Conservation (phyloP, 2,888 invertebrate species). For the Cataglyphis altisquamis region DNA sequence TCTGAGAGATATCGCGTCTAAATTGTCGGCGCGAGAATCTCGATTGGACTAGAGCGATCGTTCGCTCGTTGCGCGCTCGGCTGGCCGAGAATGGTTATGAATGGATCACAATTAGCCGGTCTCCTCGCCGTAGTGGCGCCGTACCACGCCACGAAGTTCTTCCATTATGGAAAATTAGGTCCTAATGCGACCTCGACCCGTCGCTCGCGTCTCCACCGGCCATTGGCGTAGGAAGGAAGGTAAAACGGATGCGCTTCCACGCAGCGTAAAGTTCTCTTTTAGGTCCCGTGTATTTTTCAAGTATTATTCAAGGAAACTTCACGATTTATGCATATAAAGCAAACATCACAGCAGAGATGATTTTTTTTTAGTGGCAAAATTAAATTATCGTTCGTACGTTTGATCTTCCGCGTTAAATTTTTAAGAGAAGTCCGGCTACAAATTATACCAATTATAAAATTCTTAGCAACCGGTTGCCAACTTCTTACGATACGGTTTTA, state of each 20-base stretch:
- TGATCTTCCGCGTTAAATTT: constrained; percentile 32
- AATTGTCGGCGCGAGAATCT: constrained; percentile 67
- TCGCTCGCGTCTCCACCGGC: constrained; percentile 56
- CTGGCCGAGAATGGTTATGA: constrained; percentile 73
- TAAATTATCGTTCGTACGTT: constrained; percentile 32
- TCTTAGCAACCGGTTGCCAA: constrained; percentile 36
- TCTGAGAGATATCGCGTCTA: constrained; percentile 55
- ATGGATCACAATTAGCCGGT: constrained; percentile 79
- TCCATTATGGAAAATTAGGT: constrained; percentile 82
- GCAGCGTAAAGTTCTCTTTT: background rate
- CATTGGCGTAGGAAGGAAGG: constrained; percentile 68
- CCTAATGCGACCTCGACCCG: constrained; percentile 74
- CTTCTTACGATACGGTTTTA: constrained; percentile 31
- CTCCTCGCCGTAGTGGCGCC: constrained; percentile 76
- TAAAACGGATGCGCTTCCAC: background rate
- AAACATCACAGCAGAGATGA: background rate
- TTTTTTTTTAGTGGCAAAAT: background rate
- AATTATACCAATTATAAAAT: constrained; percentile 40
- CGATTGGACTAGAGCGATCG: constrained; percentile 55
- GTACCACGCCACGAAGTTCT: constrained; percentile 74
- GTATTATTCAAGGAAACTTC: background rate
- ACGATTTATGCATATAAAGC: background rate
- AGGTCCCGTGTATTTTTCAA: background rate
- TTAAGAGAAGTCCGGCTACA: constrained; percentile 32
- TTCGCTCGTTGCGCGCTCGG: constrained; percentile 48